These are phyloP conservation scores for Dorcus parallelipipedus DNA, from an alignment of 2,888 invertebrate species.

Conservation along the genomic window DNA sequence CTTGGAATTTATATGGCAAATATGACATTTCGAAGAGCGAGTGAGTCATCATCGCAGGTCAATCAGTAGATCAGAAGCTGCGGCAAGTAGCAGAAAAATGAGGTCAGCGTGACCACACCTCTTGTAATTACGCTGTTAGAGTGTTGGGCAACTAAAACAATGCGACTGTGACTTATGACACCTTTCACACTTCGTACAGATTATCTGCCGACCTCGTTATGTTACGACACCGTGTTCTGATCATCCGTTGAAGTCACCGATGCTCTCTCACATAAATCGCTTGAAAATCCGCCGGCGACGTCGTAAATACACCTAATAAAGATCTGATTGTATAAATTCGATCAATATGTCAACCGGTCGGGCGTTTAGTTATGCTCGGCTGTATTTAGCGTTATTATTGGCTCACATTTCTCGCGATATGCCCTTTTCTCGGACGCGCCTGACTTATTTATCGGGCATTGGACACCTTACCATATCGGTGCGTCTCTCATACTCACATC, in stretches of 20 bases:
- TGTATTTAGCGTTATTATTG: conserved; percentile 23
- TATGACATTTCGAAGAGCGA: conserved; percentile 3
- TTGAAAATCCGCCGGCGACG: conserved; percentile 7
- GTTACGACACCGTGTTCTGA: too few relatives aligned
- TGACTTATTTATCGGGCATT: conserved; percentile 20
- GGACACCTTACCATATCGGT: conserved; percentile 14
- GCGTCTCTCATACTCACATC: neutral
- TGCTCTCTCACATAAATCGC: conserved; percentile 18
- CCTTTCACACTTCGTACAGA: conserved; percentile 25
- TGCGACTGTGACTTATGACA: conserved; percentile 25
- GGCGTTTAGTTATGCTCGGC: conserved; percentile 13
- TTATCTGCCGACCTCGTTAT: neutral
- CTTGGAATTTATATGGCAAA: conserved; percentile 1
- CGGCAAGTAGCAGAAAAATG: conserved; percentile 3
- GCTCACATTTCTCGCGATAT: conserved; percentile 18
- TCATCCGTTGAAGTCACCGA: too few relatives aligned
- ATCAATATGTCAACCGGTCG: conserved; percentile 20
- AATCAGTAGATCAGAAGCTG: conserved; percentile 3
- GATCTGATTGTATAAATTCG: conserved; percentile 18
- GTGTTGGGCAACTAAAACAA: conserved; percentile 26
- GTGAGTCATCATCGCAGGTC: neutral
- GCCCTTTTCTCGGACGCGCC: conserved; percentile 21
- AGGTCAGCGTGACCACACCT: conserved; percentile 1
- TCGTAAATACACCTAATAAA: conserved; percentile 14
- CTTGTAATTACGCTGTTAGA: neutral